These are phyloP conservation scores for Archocentrus centrarchus DNA, from an alignment of 2,113 vertebrate genomes.

Conservation along the genomic window DNA sequence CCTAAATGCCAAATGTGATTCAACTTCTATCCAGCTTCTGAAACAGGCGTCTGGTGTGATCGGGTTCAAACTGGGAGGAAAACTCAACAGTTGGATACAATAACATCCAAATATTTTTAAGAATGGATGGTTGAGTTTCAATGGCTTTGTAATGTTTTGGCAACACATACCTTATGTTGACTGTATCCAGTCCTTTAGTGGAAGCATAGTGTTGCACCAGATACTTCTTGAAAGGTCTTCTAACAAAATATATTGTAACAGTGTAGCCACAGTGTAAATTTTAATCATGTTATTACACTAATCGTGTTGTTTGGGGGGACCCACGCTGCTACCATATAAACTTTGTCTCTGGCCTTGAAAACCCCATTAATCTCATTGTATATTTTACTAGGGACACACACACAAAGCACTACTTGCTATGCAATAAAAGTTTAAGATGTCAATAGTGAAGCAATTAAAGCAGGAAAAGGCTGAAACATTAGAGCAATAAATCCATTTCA, in stretches of 20 bases:
- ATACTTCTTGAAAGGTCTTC: not conserved
- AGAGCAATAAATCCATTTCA: conserved; percentile 70
- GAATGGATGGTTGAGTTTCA: not conserved
- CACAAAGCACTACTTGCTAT: not conserved
- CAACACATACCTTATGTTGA: not conserved
- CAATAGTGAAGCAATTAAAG: conserved; percentile 36
- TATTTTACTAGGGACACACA: not conserved
- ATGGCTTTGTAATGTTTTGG: not conserved
- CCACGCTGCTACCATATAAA: not conserved
- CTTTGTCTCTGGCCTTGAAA: conserved; percentile 22
- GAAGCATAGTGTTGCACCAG: not conserved
- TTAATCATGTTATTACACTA: not conserved
- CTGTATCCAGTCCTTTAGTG: not conserved
- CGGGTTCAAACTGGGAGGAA: not conserved
- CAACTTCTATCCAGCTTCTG: not conserved
- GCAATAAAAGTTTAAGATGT: conserved; percentile 28
- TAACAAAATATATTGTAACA: not conserved
- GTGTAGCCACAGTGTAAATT: not conserved
- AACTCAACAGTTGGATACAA: not conserved
- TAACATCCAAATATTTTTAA: not conserved
- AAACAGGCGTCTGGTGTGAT: not conserved
- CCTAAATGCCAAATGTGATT: too few relatives aligned
- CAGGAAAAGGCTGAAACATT: conserved; percentile 40
- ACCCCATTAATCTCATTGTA: not conserved
- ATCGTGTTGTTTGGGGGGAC: not conserved